Evolutionary conservation across 2,113 vertebrate species (phyloP), one percentile per base, ranked within the genome.

Genomic region (Halcyon malimbica): DNA sequence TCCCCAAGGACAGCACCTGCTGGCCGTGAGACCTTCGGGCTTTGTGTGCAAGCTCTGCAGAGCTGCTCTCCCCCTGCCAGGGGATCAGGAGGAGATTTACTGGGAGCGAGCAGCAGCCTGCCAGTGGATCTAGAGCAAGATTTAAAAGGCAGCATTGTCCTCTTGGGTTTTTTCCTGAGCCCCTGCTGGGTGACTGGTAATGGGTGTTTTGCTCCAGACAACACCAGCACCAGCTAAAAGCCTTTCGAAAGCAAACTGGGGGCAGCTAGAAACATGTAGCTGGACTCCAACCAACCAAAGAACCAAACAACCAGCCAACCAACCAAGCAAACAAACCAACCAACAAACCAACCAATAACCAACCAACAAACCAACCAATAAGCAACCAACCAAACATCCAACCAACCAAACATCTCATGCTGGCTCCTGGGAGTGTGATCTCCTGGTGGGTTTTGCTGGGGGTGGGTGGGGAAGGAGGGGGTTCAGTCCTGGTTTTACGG

Each of bases 381-480:
- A n/a, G n/a, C 44, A 46, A 46, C 23, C 19, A 50, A 13, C 48
- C 48, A 24, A 11, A 23, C 21, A 50, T 8, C 44, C 44, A 46
- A 19, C 44, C 44, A 46, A 46, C 44, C 44, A 46, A 19, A 46
- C 44, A 17, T 18, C 28, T 13, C 46, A 23, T 3, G 21, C 13
- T 13, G 26, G 21, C 12, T 7, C 3, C 23, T 2, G 4, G 4
- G 42, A 31, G 56, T 4, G 0, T 3, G 16, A 9, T 11, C 14
- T 12, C 13, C 4, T 51, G 8, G 33, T 7, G 56, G 2, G 19
- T 15, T 57, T 41, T 23, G 44, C 42, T 68, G 41, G 26, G 62
- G 16, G 9, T 5, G 2, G 39, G 50, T 51, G 50, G 24, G 50
- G 13, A 51, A 24, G 16, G 17, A 2, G 56, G 17, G 56, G 31